Conservation (phyloP, 2,888 invertebrate genomes). For the Acleris emargana region DNA sequence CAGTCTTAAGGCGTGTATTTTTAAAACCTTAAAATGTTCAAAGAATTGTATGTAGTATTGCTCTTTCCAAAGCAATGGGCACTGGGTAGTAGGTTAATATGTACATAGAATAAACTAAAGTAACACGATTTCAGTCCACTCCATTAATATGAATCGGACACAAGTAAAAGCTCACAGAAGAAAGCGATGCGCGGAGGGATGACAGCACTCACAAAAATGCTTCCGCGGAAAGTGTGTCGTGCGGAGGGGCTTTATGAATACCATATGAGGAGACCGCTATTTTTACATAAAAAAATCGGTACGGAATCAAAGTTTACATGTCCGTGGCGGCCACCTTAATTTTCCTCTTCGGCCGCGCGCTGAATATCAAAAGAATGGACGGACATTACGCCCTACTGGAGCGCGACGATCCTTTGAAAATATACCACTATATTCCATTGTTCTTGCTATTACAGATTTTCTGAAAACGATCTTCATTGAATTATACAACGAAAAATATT, state of each 20-base stretch:
- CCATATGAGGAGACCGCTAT: slow-evolving; percentile 65
- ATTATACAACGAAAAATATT: background rate
- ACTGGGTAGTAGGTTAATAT: no score
- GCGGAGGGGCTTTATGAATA: slow-evolving; percentile 67
- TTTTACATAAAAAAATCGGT: slow-evolving; percentile 72
- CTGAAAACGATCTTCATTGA: background rate
- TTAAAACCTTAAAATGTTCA: no score
- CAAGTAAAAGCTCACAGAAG: slow-evolving; percentile 18
- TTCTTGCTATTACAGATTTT: background rate
- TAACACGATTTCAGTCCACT: background rate
- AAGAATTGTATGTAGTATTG: no score
- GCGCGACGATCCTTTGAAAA: slow-evolving; percentile 48
- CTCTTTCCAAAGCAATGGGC: no score
- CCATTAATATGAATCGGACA: slow-evolving; percentile 9
- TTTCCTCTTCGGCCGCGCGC: slow-evolving; percentile 65
- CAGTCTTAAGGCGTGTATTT: no score
- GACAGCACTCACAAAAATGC: slow-evolving; percentile 53
- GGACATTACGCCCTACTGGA: slow-evolving; percentile 59
- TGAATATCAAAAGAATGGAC: slow-evolving; percentile 70
- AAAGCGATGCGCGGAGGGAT: slow-evolving; percentile 38
- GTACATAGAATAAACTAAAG: no score
- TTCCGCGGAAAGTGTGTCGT: slow-evolving; percentile 57
- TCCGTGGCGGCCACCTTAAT: slow-evolving; percentile 75
- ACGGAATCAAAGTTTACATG: slow-evolving; percentile 76
- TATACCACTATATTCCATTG: slow-evolving; percentile 3